phyloP scores from a whole-genome alignment of 2,888 invertebrate species.

The Siphonodentalium dalli region DNA sequence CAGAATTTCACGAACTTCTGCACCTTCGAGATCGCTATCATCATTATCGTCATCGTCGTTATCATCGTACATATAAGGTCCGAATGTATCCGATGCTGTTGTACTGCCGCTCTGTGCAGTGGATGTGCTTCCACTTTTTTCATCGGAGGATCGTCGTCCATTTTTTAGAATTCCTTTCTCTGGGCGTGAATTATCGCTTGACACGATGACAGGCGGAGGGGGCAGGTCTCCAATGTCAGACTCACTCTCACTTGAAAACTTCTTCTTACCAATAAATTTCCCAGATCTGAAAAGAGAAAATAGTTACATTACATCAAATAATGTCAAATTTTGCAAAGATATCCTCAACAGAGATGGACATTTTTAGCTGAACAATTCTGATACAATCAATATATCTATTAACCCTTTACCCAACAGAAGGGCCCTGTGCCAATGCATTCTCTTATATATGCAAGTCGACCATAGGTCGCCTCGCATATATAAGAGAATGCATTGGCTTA shows the following conservation, averaged over 20 bases:
- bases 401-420: too few relatives aligned
- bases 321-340: not conserved
- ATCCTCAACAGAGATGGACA: too few relatives aligned
- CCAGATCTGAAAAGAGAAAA: conserved; percentile 17
- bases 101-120: conserved; percentile 37
- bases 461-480: too few relatives aligned
- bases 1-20: conserved; percentile 53
- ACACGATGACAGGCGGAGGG: conserved; percentile 53
- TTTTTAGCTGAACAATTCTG: too few relatives aligned
- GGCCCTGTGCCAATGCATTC: too few relatives aligned
- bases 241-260: conserved; percentile 46
- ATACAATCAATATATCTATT: too few relatives aligned
- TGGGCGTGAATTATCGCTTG: conserved; percentile 53
- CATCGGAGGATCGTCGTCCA: conserved; percentile 41
- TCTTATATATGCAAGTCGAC: too few relatives aligned
- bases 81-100: conserved; percentile 48
- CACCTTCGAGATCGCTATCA: conserved; percentile 50
- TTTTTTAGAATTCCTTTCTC: conserved; percentile 60
- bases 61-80: conserved; percentile 44
- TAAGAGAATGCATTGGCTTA: too few relatives aligned
- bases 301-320: not conserved
- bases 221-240: conserved; percentile 54
- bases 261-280: conserved; percentile 26
- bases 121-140: conserved; percentile 35
- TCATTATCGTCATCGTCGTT: conserved; percentile 47